Evolutionary conservation across 37 sponge, comb jelly and placozoan species (phyloP).

Genomic region (Cliona cf. orientalis): DNA sequence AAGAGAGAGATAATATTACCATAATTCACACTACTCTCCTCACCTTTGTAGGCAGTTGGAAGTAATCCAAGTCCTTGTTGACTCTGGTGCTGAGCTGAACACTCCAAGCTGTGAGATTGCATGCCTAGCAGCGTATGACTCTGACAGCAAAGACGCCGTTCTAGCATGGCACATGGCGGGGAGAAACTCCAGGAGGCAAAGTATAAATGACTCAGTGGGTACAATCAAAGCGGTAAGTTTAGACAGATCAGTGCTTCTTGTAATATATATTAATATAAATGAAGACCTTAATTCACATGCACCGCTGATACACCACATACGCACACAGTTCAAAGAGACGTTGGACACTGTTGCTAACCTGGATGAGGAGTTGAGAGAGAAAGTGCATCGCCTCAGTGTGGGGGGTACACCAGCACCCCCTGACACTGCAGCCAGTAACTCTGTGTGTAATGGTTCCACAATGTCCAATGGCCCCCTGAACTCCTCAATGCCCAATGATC

Average conservation of each 20-base stretch:
- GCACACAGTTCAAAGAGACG: neutral
- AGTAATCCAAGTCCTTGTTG: slow-evolving; percentile 54
- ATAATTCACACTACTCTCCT: too few species aligned
- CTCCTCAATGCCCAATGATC: too few species aligned
- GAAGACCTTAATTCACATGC: neutral
- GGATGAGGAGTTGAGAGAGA: neutral
- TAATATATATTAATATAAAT: too few species aligned
- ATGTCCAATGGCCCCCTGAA: too few species aligned
- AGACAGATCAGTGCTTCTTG: too few species aligned
- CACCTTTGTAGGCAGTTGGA: slow-evolving; percentile 19
- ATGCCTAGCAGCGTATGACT: slow-evolving; percentile 46
- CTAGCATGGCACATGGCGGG: slow-evolving; percentile 60
- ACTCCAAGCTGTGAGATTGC: slow-evolving; percentile 1
- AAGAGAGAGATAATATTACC: too few species aligned
- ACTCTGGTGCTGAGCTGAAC: slow-evolving; percentile 69
- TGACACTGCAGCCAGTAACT: too few species aligned
- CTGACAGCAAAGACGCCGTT: slow-evolving; percentile 52
- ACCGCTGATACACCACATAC: neutral
- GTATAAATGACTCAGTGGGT: too few species aligned
- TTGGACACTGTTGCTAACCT: neutral
- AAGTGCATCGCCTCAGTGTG: neutral
- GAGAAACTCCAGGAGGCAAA: too few species aligned
- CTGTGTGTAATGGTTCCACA: too few species aligned
- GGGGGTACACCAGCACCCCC: too few species aligned
- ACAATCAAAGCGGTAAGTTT: too few species aligned